These are phyloP conservation scores for Crotalus helleri DNA, from an alignment of 2,113 vertebrate genomes.

Conservation along the genomic window DNA sequence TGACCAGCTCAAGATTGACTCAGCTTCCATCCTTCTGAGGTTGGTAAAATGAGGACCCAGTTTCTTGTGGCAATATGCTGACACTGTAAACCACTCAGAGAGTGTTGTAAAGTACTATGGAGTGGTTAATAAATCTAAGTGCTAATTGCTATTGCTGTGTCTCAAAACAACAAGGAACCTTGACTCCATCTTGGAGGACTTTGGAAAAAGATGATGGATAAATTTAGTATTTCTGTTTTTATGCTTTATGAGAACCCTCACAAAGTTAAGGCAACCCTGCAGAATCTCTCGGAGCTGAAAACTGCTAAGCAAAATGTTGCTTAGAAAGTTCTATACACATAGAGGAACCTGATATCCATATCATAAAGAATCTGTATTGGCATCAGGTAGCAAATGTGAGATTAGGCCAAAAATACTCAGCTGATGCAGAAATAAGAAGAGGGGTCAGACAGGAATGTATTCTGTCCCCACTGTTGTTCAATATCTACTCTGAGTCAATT, in stretches of 20 bases:
- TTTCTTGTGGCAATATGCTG: neutral
- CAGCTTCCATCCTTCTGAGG: neutral
- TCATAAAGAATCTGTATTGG: too few relatives aligned
- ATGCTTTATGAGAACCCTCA: neutral
- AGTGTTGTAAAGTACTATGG: neutral
- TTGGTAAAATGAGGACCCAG: neutral
- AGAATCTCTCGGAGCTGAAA: neutral
- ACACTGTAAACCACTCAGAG: neutral
- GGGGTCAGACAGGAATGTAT: too few relatives aligned
- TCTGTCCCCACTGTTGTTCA: too few relatives aligned
- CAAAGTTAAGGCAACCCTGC: neutral
- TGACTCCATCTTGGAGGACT: neutral
- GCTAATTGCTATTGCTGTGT: neutral
- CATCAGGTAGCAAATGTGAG: too few relatives aligned
- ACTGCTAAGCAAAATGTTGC: neutral
- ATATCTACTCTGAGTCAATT: too few relatives aligned
- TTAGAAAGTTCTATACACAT: neutral
- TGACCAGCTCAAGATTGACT: neutral
- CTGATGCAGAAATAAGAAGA: too few relatives aligned
- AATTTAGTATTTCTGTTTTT: neutral
- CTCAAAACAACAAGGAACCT: neutral
- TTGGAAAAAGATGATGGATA: neutral
- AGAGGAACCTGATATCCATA: neutral
- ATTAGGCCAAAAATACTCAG: too few relatives aligned
- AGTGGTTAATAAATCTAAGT: neutral